Conservation (phyloP, 2,888 invertebrate genomes). For the Metallyticus violacea region DNA sequence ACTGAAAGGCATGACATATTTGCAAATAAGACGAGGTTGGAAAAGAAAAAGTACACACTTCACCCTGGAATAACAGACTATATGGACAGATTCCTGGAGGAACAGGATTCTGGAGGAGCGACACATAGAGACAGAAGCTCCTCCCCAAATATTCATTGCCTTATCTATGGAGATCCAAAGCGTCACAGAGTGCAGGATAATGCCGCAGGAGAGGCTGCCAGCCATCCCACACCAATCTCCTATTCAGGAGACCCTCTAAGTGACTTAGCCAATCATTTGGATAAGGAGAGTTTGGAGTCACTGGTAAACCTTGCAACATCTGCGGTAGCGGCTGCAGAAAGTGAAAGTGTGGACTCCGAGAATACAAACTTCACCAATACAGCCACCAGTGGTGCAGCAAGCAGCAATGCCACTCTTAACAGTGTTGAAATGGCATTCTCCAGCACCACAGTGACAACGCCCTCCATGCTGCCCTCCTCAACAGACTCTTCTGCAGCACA, state of each 20-base stretch:
- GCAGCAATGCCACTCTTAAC: neutral
- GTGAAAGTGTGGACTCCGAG: neutral
- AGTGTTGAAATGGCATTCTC: conserved; percentile 32
- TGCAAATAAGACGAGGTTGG: conserved; percentile 82
- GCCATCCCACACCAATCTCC: neutral
- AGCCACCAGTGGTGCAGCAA: neutral
- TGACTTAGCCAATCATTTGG: conserved; percentile 37
- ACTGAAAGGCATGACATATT: conserved; percentile 91
- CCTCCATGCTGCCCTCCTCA: conserved; percentile 9
- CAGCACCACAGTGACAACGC: conserved; percentile 26
- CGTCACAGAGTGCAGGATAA: conserved; percentile 39
- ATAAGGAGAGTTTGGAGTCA: conserved; percentile 37
- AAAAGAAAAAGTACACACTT: conserved; percentile 88
- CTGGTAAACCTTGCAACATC: conserved; percentile 36
- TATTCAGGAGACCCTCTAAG: conserved; percentile 28
- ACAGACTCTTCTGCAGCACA: neutral
- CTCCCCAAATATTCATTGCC: conserved; percentile 63
- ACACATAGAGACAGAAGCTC: conserved; percentile 63
- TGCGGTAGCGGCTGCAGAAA: conserved; percentile 23
- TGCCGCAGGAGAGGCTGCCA: conserved; percentile 15
- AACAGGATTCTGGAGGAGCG: conserved; percentile 62
- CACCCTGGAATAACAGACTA: conserved; percentile 93
- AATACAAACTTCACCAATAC: neutral
- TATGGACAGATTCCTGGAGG: conserved; percentile 89
- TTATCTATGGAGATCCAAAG: conserved; percentile 49